Percentiles rank a stretch among this genome's conserved stretches.
Conservation (phyloP, 23 tunicate species). For the Trididemnum miniatum region DNA sequence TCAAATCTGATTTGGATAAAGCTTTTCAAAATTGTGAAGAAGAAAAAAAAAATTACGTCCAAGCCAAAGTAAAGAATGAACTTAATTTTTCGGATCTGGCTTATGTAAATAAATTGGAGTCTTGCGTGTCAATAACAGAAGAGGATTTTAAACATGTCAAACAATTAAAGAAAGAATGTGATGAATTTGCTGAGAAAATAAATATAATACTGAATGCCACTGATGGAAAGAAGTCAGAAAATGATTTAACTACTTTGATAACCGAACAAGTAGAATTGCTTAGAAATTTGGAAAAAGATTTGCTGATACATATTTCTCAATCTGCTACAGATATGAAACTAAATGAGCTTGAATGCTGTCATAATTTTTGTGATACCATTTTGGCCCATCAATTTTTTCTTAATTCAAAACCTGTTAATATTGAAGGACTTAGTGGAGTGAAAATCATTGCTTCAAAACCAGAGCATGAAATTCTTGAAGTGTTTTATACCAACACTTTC, state of each 20-base stretch:
- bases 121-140: background rate
- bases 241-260: background rate
- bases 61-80: background rate
- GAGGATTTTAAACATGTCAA: background rate
- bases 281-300: background rate
- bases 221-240: background rate
- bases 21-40: background rate
- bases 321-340: background rate
- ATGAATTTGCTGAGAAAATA: background rate
- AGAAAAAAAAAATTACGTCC: background rate
- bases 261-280: background rate
- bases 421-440: background rate
- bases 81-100: background rate
- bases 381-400: background rate
- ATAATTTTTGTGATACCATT: too few relatives aligned
- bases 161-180: background rate
- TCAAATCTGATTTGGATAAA: background rate
- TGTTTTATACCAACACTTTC: slow-evolving; percentile 14
- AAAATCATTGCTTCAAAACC: background rate
- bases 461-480: slow-evolving; percentile 28
- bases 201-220: background rate
- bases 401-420: background rate
- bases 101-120: background rate
- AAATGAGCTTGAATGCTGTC: too few relatives aligned
- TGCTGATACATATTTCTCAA: background rate